Conservation (phyloP, 2,113 vertebrate genomes). For the human region GRCh38 chr7:12601001-12601500, state of each 20-base stretch:
- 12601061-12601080: not conserved
- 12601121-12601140: not conserved
- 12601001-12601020: not conserved
- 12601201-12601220: not conserved
- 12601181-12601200: not conserved
- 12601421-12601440: not conserved
- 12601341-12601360: not conserved
- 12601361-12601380: not conserved
- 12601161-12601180: constrained; percentile 22
- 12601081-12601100: not conserved
- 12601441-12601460: accelerated
- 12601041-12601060: not conserved
- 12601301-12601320: not conserved
- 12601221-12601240: not conserved
- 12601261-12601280: not conserved
- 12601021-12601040: not conserved
- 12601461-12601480: not conserved
- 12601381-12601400: not conserved
- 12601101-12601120: not conserved
- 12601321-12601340: not conserved
- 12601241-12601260: not conserved
- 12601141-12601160: not conserved
- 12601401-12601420: not conserved
- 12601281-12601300: not conserved
- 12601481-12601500: not conserved